Percentiles rank a stretch among this genome's conserved stretches.
phyloP scores from a whole-genome alignment of 1,140 invertebrate genomes.

The Calliphora vicina region DNA sequence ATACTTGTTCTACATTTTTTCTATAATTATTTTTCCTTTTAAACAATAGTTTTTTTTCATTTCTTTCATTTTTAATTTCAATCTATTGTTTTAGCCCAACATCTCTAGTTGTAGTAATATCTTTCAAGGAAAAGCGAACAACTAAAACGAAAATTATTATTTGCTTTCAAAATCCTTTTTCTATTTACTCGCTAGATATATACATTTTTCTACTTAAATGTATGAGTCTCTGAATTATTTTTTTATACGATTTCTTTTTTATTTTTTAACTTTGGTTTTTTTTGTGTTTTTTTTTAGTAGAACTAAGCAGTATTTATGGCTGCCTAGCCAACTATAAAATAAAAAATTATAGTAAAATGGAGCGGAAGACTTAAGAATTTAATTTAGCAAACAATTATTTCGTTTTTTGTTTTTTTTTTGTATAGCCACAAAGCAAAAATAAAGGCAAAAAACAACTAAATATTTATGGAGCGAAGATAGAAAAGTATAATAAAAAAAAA shows the following conservation, averaged over 20 bases:
- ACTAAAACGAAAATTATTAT: constrained; percentile 13
- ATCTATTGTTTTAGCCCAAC: not conserved
- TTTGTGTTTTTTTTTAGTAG: not conserved
- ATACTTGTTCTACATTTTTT: constrained; percentile 9
- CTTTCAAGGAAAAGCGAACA: not conserved
- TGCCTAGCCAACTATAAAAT: constrained; percentile 11
- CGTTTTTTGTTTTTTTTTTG: not conserved
- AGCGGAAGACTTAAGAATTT: constrained; percentile 16
- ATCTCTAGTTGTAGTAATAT: not conserved
- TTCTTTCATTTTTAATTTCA: constrained; percentile 14
- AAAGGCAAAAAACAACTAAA: not conserved
- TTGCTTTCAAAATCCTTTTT: constrained; percentile 2
- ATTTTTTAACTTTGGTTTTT: not conserved
- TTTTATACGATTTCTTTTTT: not conserved
- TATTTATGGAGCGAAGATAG: too few species aligned
- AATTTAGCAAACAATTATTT: constrained; percentile 11
- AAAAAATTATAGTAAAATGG: constrained; percentile 1
- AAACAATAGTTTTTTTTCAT: not conserved
- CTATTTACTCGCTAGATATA: too few species aligned
- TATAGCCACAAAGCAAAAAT: not conserved
- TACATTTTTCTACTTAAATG: not conserved
- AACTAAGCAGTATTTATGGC: constrained; percentile 4
- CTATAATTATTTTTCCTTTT: constrained; percentile 1
- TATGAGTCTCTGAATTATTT: too few species aligned
- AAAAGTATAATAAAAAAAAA: too few species aligned